A percentile compares a stretch with the other conserved stretches of the same genome.
phyloP scores from a whole-genome alignment of 2,113 vertebrate species.

The Psophia crepitans region DNA sequence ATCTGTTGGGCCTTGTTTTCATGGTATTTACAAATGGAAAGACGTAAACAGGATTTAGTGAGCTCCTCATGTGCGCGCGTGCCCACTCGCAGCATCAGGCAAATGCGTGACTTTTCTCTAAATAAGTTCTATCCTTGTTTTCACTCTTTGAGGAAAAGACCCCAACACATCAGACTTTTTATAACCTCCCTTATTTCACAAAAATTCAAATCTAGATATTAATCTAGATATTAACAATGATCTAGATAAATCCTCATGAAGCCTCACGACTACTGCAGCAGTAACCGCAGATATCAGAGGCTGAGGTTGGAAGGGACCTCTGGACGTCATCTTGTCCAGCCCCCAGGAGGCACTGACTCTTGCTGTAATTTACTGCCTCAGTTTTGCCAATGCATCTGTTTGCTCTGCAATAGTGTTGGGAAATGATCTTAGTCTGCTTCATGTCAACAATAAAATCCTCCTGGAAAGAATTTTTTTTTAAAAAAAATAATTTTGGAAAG shows the following conservation, averaged over 20 bases:
- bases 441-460: neutral
- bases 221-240: neutral
- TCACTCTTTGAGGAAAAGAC: neutral
- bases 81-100: neutral
- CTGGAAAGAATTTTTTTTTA: neutral
- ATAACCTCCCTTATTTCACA: neutral
- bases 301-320: neutral
- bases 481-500: neutral
- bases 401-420: neutral
- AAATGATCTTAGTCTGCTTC: neutral
- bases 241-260: neutral
- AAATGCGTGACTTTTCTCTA: neutral
- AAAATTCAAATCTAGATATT: too few species aligned
- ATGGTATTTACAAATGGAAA: neutral
- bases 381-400: rapidly evolving
- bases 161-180: neutral
- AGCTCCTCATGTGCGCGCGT: rapidly evolving
- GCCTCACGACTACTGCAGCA: neutral
- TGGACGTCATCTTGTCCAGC: neutral
- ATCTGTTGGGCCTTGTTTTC: neutral
- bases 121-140: neutral
- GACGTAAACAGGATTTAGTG: neutral
- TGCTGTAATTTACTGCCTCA: neutral
- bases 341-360: neutral
- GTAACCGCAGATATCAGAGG: rapidly evolving